Evolutionary conservation across 1,140 invertebrate genomes (phyloP), one percentile per base, ranked within the genome.

Genomic region (Ips nitidus): DNA sequence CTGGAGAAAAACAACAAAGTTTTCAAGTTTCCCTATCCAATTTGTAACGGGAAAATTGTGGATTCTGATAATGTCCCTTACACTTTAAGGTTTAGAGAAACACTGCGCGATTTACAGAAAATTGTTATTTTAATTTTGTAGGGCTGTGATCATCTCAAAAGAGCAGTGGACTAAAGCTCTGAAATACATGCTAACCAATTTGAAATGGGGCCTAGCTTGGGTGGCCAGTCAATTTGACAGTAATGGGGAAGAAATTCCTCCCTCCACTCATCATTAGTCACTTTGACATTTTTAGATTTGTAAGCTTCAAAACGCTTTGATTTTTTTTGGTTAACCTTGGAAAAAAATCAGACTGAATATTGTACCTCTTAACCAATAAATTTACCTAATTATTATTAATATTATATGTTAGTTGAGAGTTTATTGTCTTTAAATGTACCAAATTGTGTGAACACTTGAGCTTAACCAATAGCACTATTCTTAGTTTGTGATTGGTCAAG

Each of bases 91-190:
- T 93, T 85, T 55, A 60, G 22, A 22, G 22, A 0, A 22, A 45
- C 36, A 38, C 6, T 1, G 8, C 53, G 37, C 22, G 22, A 22
- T 53, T 41, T 55, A 55, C 6, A 55, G 4, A 7, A 55, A 47
- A 47, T 6, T 47, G 45, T 47, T 55, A 37, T 55, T 36, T 55
- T 4, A 59, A 5, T 45, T 45, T 87, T 86, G 40, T 76, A 95
- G 93, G 47, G 56, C 61, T 2, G 58, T 56, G 8, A 70, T 70
- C 36, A 99, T 98, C 84, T 98, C 95, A 0, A 96, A 98, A 83
- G 98, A 99, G 78, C 94, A 98, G 77, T 99, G 98, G 98, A 99
- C 97, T 1, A 99, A 99, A 84, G 97, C 98, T 6, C 82, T 99
- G n/a, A 99, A 99, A 83, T 98, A 95, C 82, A 90, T 99, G 86